Conservation (phyloP, 1,140 invertebrate genomes). For the Hycleus cichorii region DNA sequence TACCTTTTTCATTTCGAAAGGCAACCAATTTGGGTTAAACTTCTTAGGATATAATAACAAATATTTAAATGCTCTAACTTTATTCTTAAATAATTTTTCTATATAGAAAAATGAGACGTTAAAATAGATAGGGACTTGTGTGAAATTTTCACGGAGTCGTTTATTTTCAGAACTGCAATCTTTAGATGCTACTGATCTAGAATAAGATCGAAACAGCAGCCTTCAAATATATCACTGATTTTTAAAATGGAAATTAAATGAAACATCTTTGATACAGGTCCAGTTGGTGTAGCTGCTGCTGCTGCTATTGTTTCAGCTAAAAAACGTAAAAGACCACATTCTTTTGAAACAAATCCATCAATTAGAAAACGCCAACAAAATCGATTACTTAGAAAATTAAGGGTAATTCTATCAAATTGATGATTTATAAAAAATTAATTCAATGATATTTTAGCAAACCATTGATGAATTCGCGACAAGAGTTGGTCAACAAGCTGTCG, state of each 20-base stretch:
- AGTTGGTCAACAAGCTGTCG: constrained; percentile 95
- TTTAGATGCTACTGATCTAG: no score
- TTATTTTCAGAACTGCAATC: no score
- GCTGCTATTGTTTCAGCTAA: constrained; percentile 94
- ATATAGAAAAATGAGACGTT: no score
- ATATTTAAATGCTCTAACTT: no score
- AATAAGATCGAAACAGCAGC: no score
- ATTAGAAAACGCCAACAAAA: constrained; percentile 95
- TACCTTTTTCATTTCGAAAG: no score
- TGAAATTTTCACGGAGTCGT: no score
- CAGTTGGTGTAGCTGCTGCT: constrained; percentile 92
- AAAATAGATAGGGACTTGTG: no score
- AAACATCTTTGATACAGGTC: constrained; percentile 53
- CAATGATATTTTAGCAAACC: constrained; percentile 63
- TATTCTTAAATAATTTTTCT: no score
- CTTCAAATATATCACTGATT: constrained; percentile 22
- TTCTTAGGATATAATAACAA: no score
- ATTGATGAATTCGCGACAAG: constrained; percentile 96
- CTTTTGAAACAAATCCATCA: constrained; percentile 97
- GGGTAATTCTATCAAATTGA: constrained; percentile 46
- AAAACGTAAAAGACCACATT: constrained; percentile 90
- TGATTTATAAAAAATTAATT: background rate
- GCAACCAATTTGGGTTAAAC: no score
- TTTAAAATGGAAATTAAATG: background rate
- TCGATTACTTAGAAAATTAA: constrained; percentile 76